These are phyloP conservation scores for Drosophila pandora DNA, from an alignment of 1,140 invertebrate genomes.

Conservation along the genomic window DNA sequence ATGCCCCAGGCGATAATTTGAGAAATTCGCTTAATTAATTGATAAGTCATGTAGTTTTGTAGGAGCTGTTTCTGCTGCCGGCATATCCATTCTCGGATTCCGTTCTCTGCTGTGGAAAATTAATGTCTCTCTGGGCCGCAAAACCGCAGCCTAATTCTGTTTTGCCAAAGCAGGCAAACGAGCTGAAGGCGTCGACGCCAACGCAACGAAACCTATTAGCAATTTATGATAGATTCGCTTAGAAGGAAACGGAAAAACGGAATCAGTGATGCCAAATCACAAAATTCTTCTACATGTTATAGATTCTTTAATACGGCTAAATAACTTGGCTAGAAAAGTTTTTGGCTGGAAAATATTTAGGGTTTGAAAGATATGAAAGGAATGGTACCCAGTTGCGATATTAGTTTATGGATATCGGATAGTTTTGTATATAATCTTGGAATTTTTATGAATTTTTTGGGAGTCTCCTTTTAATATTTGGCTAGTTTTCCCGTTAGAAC, in stretches of 20 bases:
- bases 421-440: too few relatives aligned
- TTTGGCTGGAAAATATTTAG: too few relatives aligned
- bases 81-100: background rate
- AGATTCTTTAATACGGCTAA: too few relatives aligned
- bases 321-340: too few relatives aligned
- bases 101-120: constrained; percentile 25
- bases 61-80: constrained; percentile 4
- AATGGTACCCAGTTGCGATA: too few relatives aligned
- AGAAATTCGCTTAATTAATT: constrained; percentile 77
- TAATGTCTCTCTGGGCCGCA: constrained; percentile 67
- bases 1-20: constrained; percentile 69
- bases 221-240: constrained; percentile 59
- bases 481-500: background rate
- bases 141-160: constrained; percentile 59
- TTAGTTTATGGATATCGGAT: too few relatives aligned
- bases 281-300: background rate
- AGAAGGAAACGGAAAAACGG: constrained; percentile 2
- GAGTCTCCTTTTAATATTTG: too few relatives aligned
- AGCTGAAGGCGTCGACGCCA: constrained; percentile 47
- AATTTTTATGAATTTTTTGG: too few relatives aligned
- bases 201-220: constrained; percentile 67
- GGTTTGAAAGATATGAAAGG: too few relatives aligned
- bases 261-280: constrained; percentile 8
- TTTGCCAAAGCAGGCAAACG: constrained; percentile 61
- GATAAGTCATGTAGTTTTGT: constrained; percentile 65